Evolutionary conservation across 1,140 invertebrate genomes (phyloP).

Genomic region (Trachymyrmex cornetzi): DNA sequence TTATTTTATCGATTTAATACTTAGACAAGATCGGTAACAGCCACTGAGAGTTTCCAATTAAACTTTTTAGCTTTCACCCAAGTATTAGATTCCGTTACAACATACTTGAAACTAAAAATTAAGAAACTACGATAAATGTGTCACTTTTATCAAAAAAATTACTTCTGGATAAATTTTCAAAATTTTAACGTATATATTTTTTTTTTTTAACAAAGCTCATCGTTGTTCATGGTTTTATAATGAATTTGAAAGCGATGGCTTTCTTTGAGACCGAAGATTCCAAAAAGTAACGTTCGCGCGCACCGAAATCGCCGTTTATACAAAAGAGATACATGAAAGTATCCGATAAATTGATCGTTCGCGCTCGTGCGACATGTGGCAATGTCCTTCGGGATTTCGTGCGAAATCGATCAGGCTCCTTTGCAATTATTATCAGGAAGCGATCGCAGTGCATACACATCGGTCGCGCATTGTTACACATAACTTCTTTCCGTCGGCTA

Average conservation of each 20-base stretch:
- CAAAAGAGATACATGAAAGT: no score
- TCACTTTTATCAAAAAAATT: neutral
- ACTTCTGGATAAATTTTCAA: neutral
- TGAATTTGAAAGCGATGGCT: neutral
- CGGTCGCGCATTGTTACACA: constrained; percentile 73
- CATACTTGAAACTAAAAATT: neutral
- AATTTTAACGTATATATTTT: neutral
- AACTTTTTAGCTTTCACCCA: neutral
- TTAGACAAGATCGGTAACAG: neutral
- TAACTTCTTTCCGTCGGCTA: constrained; percentile 69
- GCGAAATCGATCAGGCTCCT: constrained; percentile 22
- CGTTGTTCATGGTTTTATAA: constrained; percentile 16
- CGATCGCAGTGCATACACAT: constrained; percentile 54
- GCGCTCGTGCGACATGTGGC: constrained; percentile 3
- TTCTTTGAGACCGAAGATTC: neutral
- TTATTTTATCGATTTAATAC: constrained; percentile 1
- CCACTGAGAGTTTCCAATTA: neutral
- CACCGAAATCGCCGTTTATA: neutral
- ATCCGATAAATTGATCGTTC: neutral
- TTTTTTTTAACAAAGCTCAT: neutral
- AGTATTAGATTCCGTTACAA: neutral
- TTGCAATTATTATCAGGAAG: constrained; percentile 64
- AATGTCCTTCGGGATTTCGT: neutral
- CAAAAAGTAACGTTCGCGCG: neutral
- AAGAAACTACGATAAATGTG: neutral